Evolutionary conservation across 2,888 invertebrate genomes (phyloP).

Genomic region (Platycheirus rosarum): DNA sequence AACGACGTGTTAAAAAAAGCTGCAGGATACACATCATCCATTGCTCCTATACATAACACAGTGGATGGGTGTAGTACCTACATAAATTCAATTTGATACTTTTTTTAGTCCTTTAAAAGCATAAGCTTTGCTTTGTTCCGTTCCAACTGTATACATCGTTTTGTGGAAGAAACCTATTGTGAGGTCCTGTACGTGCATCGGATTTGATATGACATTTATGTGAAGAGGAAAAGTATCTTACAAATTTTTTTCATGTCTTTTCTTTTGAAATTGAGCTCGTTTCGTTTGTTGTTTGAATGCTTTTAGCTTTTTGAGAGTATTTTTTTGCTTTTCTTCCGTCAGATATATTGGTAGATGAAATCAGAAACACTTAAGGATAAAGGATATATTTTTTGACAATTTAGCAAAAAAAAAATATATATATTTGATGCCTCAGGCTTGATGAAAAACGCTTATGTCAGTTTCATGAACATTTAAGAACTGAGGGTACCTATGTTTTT

Average conservation of each 20-base stretch:
- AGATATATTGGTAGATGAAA: not conserved
- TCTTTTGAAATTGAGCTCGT: constrained; percentile 23
- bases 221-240: constrained; percentile 18
- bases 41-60: not conserved
- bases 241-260: not conserved
- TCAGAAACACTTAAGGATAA: not conserved
- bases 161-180: constrained; percentile 37
- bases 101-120: constrained; percentile 8
- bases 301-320: not conserved
- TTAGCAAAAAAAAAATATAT: not conserved
- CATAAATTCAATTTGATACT: constrained; percentile 23
- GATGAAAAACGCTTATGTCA: not conserved
- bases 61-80: too few relatives aligned
- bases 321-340: not conserved
- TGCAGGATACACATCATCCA: constrained; percentile 8
- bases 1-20: constrained; percentile 3
- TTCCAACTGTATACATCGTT: not conserved
- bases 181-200: constrained; percentile 57
- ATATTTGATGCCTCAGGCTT: not conserved
- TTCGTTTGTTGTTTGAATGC: not conserved
- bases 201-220: constrained; percentile 48
- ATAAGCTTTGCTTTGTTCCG: constrained; percentile 8
- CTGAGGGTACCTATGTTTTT: too few relatives aligned
- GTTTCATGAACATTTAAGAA: too few relatives aligned
- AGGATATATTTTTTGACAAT: not conserved